These are phyloP conservation scores for Mayetiola destructor DNA, from an alignment of 2,888 invertebrate species.

Conservation along the genomic window DNA sequence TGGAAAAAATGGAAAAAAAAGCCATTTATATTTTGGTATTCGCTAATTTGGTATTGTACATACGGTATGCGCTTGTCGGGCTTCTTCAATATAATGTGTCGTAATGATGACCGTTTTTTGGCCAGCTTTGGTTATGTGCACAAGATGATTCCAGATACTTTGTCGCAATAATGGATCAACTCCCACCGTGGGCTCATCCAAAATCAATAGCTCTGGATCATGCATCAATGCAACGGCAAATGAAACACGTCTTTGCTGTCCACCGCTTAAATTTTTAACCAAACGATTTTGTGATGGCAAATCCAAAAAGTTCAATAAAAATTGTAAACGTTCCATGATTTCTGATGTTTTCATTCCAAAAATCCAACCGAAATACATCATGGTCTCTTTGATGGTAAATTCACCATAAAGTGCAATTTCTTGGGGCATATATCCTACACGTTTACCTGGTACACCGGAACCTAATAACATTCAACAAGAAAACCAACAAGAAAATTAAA, in stretches of 20 bases:
- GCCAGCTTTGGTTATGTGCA: conserved; percentile 75
- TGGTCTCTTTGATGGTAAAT: conserved; percentile 86
- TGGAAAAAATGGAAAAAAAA: neutral
- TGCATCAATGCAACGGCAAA: conserved; percentile 87
- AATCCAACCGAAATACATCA: conserved; percentile 94
- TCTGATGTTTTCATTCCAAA: conserved; percentile 78
- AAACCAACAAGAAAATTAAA: neutral
- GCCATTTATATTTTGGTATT: neutral
- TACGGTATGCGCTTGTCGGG: conserved; percentile 77
- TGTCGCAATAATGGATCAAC: conserved; percentile 80
- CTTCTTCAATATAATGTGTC: conserved; percentile 93
- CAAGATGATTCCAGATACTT: conserved; percentile 89
- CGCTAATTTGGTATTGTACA: neutral
- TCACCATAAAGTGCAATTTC: conserved; percentile 83
- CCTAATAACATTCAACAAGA: conserved; percentile 31
- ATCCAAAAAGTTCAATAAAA: conserved; percentile 79
- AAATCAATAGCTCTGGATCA: conserved; percentile 77
- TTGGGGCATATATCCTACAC: conserved; percentile 96
- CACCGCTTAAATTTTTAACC: conserved; percentile 71
- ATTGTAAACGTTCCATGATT: conserved; percentile 66
- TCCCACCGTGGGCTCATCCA: conserved; percentile 87
- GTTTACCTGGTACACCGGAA: conserved; percentile 83
- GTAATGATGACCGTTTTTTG: conserved; percentile 86
- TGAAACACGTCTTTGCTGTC: conserved; percentile 80
- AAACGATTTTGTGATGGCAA: conserved; percentile 72